Conservation (phyloP, 2,113 vertebrate species). For the Leiothrix lutea region DNA sequence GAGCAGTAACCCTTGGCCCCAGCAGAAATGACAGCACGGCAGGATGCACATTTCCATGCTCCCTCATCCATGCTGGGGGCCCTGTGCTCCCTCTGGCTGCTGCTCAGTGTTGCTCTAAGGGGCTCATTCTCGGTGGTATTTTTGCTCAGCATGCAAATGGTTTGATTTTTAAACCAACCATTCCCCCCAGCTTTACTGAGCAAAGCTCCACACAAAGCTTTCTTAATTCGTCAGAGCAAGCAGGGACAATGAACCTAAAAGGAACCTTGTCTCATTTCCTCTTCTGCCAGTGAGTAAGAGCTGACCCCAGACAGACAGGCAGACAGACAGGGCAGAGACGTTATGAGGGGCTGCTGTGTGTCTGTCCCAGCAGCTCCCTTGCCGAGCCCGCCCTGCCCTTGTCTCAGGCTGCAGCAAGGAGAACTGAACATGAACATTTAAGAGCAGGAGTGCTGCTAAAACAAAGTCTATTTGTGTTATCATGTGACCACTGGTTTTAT, state of each 20-base stretch:
- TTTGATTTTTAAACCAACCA: not conserved
- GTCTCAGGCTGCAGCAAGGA: not conserved
- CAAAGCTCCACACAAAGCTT: not conserved
- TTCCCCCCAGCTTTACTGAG: not conserved
- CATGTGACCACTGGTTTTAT: not conserved
- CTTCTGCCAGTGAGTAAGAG: not conserved
- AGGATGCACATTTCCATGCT: not conserved
- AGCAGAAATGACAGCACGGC: rapidly evolving
- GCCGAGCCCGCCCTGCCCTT: not conserved
- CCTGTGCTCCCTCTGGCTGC: not conserved
- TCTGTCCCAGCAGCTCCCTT: rapidly evolving
- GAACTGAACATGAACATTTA: rapidly evolving
- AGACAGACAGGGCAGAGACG: rapidly evolving
- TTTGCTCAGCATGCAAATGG: not conserved
- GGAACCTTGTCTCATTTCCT: not conserved
- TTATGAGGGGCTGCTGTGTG: not conserved
- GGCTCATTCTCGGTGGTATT: not conserved
- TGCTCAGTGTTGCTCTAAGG: not conserved
- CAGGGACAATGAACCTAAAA: not conserved
- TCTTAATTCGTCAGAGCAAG: not conserved
- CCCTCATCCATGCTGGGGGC: not conserved
- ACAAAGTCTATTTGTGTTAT: not conserved
- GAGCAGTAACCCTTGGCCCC: not conserved
- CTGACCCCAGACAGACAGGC: not conserved
- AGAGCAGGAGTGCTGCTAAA: not conserved